Evolutionary conservation across 2,888 invertebrate genomes (phyloP), one percentile per base, ranked within the genome.

Genomic region (Antheraea assamensis): DNA sequence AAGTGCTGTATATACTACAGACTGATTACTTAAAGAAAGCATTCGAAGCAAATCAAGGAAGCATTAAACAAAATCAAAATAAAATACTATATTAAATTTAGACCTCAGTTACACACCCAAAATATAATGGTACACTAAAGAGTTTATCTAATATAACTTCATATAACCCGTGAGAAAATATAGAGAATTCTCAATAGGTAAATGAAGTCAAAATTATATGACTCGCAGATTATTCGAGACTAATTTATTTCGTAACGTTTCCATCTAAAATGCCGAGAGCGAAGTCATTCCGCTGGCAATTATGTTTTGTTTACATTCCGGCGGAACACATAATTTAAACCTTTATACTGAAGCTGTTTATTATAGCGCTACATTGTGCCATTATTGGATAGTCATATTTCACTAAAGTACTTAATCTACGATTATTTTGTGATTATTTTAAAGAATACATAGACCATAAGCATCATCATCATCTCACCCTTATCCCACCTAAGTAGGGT

Each of bases 181-280:
- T 21, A 24, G 42, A 58, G 27, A 30, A 66, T 66, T 30, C 64
- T 30, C 64, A 64, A 24, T 10, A 72, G 8, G 3, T 21, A 47
- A 72, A 74, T 76, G 74, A 73, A 70, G 31, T 55, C 74, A 47
- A n/a, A 27, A 30, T 64, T 58, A 58, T 47, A 27, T 19, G 58
- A 47, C 3, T n/a, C 66, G 73, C 72, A 74, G 83, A 76, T 82
- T 81, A 82, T 85, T 81, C 76, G 58, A 13, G 24, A 58, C 58
- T 58, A 58, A 58, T 58, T 58, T 24, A 24, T n/a, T 10, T n/a
- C 13, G 58, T 24, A 58, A 58, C n/a, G 58, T 55, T 71, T 58
- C 24, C 71, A 58, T 71, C 71, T 71, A 58, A 31, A 71, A 71
- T 21, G 71, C 58, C 71, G 4, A 17, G 71, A 35, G 71, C 71